These are phyloP conservation scores for Microtus oregoni DNA, from an alignment of 2,113 vertebrate species.

Conservation along the genomic window DNA sequence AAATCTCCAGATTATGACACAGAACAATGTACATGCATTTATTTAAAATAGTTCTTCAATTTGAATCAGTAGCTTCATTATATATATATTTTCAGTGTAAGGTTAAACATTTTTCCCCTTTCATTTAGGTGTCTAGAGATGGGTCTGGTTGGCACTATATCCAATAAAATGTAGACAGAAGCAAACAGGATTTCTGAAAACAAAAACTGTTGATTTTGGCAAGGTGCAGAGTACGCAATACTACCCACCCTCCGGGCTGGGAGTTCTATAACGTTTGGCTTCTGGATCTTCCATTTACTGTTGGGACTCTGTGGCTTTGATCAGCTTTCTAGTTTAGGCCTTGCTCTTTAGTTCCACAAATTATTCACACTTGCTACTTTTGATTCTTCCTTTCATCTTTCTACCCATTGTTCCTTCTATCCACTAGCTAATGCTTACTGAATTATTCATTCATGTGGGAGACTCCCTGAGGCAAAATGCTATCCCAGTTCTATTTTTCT, in stretches of 20 bases:
- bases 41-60: background rate
- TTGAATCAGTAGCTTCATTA: background rate
- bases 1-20: background rate
- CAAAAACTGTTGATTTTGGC: conserved; percentile 56
- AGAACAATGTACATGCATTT: background rate
- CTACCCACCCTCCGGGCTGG: background rate
- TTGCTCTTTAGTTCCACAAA: conserved; percentile 58
- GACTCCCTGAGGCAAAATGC: background rate
- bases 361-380: conserved; percentile 61
- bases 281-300: conserved; percentile 33
- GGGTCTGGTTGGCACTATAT: background rate
- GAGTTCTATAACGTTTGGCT: conserved; percentile 31
- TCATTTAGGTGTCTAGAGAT: conserved; percentile 9
- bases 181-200: conserved; percentile 19
- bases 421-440: conserved; percentile 41
- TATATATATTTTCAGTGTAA: conserved; percentile 11
- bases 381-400: conserved; percentile 67
- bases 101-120: background rate
- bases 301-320: conserved; percentile 59
- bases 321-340: conserved; percentile 62
- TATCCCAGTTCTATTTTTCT: conserved; percentile 26
- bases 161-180: background rate
- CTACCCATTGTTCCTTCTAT: conserved; percentile 35
- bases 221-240: background rate
- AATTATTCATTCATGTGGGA: conserved; percentile 65